A percentile compares a stretch with the other conserved stretches of the same genome.
These are phyloP conservation scores for Microhierax caerulescens DNA, from an alignment of 2,797 vertebrate genomes.

Conservation along the genomic window DNA sequence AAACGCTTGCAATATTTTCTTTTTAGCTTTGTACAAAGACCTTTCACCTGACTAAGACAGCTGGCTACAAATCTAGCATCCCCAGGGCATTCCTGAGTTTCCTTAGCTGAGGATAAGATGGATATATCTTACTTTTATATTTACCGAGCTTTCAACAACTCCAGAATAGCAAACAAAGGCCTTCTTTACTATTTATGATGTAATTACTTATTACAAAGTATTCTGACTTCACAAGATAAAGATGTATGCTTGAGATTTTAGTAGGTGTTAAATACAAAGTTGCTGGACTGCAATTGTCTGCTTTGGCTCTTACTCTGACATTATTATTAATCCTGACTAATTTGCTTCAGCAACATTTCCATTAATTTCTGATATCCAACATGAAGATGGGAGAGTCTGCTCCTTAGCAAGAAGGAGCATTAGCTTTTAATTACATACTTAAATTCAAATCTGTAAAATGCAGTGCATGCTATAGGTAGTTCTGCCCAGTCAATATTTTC, in stretches of 20 bases:
- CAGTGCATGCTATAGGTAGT: not conserved
- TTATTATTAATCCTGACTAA: not conserved
- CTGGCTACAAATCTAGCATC: slow-evolving; percentile 33
- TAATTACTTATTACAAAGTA: no score
- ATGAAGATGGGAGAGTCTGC: not conserved
- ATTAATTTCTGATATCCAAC: not conserved
- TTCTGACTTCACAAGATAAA: not conserved
- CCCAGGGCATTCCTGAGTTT: slow-evolving; percentile 15
- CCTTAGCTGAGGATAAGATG: slow-evolving; percentile 19
- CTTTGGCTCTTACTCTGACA: not conserved
- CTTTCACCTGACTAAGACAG: slow-evolving; percentile 40
- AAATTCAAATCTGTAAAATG: not conserved
- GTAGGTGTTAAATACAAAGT: not conserved
- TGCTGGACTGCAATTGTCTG: not conserved
- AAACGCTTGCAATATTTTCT: slow-evolving; percentile 57
- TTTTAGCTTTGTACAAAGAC: slow-evolving; percentile 52
- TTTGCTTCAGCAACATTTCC: not conserved
- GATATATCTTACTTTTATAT: slow-evolving; percentile 45
- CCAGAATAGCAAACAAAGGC: not conserved
- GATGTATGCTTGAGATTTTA: not conserved
- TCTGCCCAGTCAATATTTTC: not conserved
- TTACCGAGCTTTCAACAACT: slow-evolving; percentile 16
- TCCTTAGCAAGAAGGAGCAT: not conserved
- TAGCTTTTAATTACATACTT: not conserved
- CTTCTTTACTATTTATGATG: not conserved